Evolutionary conservation across 2,113 vertebrate species (phyloP).

Genomic region (Callipepla squamata): DNA sequence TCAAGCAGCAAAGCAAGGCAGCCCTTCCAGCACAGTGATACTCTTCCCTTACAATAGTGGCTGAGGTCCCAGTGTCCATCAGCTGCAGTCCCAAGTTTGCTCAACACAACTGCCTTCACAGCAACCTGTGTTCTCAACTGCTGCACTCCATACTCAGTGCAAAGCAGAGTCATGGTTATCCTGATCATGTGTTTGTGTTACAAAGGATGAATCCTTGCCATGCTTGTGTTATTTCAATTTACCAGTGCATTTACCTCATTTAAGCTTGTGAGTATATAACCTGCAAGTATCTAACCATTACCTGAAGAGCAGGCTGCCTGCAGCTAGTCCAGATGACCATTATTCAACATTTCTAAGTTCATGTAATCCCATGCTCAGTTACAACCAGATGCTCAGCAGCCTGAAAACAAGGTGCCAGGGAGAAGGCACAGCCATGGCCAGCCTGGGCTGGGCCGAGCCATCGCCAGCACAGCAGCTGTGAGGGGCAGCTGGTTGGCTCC

Average conservation of each 20-base stretch:
- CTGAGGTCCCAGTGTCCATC: not conserved
- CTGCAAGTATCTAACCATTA: not conserved
- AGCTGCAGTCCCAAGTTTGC: not conserved
- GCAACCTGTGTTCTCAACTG: not conserved
- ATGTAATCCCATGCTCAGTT: not conserved
- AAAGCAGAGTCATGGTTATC: not conserved
- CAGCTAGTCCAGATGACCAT: not conserved
- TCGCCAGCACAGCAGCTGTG: not conserved
- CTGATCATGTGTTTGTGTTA: not conserved
- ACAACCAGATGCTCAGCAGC: not conserved
- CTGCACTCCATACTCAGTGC: not conserved
- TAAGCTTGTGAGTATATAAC: not conserved
- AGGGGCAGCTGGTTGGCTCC: not conserved
- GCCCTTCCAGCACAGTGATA: not conserved
- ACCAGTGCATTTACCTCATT: not conserved
- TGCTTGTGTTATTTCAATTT: not conserved
- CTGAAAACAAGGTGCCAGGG: not conserved
- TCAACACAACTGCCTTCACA: accelerated
- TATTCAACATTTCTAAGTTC: not conserved
- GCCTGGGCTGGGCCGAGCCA: not conserved
- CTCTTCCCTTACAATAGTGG: no score
- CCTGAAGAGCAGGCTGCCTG: not conserved
- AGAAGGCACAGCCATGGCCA: not conserved
- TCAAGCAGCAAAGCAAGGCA: not conserved
- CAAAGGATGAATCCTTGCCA: not conserved